These are phyloP conservation scores for Fistularia commersonii DNA, from an alignment of 2,797 vertebrate genomes.

Conservation along the genomic window DNA sequence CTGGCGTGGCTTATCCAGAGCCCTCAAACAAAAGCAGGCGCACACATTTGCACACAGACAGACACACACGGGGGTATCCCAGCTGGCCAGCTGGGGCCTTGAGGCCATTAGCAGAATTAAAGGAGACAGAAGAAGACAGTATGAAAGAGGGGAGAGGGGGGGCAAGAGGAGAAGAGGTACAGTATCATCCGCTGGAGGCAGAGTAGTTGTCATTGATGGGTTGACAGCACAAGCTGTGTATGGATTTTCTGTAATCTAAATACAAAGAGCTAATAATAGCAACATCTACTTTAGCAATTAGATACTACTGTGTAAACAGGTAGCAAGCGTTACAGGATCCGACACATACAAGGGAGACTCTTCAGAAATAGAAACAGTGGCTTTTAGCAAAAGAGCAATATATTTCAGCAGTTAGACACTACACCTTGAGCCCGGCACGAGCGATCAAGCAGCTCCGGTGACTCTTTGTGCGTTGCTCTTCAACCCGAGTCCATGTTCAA, in stretches of 20 bases:
- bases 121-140: slow-evolving; percentile 33
- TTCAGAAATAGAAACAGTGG: slow-evolving; percentile 2
- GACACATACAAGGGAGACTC: slow-evolving; percentile 5
- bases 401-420: slow-evolving; percentile 26
- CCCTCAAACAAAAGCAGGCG: slow-evolving; percentile 42
- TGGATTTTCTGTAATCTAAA: not conserved
- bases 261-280: slow-evolving; percentile 6
- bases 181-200: slow-evolving; percentile 21
- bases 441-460: slow-evolving; percentile 31
- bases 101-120: slow-evolving; percentile 60
- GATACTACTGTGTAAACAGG: no score
- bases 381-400: slow-evolving; percentile 15
- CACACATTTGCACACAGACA: slow-evolving; percentile 14
- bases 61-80: slow-evolving; percentile 46
- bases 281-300: slow-evolving; percentile 3
- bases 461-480: slow-evolving; percentile 25
- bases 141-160: slow-evolving; percentile 3
- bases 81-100: slow-evolving; percentile 56
- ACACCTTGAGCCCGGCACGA: slow-evolving; percentile 23
- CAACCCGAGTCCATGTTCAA: slow-evolving; percentile 37
- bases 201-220: slow-evolving; percentile 7
- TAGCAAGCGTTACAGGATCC: slow-evolving; percentile 1
- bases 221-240: slow-evolving; percentile 14
- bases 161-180: slow-evolving; percentile 12
- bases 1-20: slow-evolving; percentile 37